These are phyloP conservation scores for Gambelia wislizenii DNA, from an alignment of 2,797 vertebrate species.

Conservation along the genomic window DNA sequence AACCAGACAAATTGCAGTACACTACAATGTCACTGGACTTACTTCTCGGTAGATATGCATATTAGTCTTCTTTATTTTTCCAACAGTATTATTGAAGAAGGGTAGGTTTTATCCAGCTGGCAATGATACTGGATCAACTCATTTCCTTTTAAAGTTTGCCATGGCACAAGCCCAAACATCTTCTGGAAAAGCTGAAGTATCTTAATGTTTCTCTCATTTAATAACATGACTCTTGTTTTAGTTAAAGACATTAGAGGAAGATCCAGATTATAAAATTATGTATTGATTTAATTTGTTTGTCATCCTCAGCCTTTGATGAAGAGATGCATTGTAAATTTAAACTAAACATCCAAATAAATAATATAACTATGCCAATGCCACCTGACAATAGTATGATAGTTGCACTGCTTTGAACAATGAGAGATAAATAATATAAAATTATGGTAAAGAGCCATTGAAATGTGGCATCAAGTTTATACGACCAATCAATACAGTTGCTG, in stretches of 20 bases:
- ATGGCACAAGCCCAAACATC: neutral
- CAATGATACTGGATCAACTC: neutral
- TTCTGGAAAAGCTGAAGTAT: too few relatives aligned
- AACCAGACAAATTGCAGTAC: too few relatives aligned
- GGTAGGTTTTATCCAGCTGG: neutral
- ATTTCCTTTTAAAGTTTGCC: neutral
- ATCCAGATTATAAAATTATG: neutral
- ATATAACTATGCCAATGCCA: constrained; percentile 8
- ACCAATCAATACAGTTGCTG: neutral
- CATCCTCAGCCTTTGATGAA: neutral
- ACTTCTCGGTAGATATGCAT: neutral
- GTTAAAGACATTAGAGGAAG: neutral
- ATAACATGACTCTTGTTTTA: neutral
- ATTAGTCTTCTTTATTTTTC: neutral
- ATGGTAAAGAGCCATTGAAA: neutral
- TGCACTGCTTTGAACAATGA: constrained; percentile 12
- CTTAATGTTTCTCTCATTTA: neutral
- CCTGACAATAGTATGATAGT: constrained; percentile 4
- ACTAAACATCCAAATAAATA: neutral
- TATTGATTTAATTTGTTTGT: neutral
- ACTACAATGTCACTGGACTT: neutral
- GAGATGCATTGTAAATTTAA: neutral
- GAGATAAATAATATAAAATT: neutral
- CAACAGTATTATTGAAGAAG: neutral
- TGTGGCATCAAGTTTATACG: neutral